Evolutionary conservation across 2,113 vertebrate species (phyloP).

Genomic region (Carassius carassius): DNA sequence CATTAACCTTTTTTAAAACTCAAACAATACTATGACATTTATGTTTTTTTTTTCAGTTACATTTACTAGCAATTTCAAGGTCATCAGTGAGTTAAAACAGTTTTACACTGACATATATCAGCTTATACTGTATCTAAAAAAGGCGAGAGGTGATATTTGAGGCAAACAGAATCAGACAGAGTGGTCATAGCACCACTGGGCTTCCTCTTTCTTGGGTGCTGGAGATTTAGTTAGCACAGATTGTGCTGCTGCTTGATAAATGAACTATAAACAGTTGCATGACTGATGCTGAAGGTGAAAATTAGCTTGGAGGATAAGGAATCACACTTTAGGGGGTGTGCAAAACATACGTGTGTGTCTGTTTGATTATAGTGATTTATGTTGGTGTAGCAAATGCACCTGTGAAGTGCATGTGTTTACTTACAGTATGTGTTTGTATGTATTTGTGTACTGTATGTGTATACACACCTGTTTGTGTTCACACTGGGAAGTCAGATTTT

Average conservation of each 20-base stretch:
- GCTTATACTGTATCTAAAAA: not conserved
- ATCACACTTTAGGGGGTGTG: slow-evolving; percentile 41
- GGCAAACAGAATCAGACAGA: slow-evolving; percentile 12
- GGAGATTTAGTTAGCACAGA: slow-evolving; percentile 47
- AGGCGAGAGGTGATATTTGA: slow-evolving; percentile 2
- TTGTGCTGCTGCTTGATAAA: slow-evolving; percentile 54
- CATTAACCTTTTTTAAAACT: not conserved
- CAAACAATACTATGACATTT: not conserved
- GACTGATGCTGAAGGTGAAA: slow-evolving; percentile 50
- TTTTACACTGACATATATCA: not conserved
- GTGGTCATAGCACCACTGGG: slow-evolving; percentile 14
- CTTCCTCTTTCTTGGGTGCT: slow-evolving; percentile 9
- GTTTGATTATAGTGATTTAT: slow-evolving; percentile 14
- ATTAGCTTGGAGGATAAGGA: slow-evolving; percentile 53
- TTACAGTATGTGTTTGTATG: slow-evolving; percentile 16
- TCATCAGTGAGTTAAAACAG: not conserved
- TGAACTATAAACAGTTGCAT: slow-evolving; percentile 51
- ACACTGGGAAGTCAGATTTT: not conserved
- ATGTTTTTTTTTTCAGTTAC: too few species aligned
- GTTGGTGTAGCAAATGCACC: not conserved
- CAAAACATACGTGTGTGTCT: slow-evolving; percentile 9
- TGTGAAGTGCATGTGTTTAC: not conserved
- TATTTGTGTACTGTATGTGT: slow-evolving; percentile 28
- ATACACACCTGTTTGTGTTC: slow-evolving; percentile 10
- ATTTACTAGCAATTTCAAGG: not conserved